Conservation (phyloP, 2,888 invertebrate species). For the Pristionchus entomophagus region DNA sequence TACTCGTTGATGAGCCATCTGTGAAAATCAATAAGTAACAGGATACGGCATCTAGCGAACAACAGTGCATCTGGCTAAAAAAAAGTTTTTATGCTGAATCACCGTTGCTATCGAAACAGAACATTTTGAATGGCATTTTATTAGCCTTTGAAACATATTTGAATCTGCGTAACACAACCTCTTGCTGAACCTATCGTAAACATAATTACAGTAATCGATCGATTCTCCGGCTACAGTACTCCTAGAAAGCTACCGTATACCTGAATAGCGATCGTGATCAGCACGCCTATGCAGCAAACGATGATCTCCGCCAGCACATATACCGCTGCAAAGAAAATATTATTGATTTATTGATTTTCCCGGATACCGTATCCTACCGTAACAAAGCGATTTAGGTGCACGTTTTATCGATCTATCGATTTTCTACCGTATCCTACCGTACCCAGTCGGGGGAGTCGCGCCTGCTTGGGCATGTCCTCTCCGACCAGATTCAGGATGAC, state of each 20-base stretch:
- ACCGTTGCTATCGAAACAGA: too few species aligned
- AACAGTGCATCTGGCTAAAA: too few species aligned
- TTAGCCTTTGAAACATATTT: too few species aligned
- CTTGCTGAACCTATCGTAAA: neutral
- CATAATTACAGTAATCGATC: neutral
- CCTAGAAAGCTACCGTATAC: too few species aligned
- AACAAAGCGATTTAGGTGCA: too few species aligned
- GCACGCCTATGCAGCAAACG: conserved; percentile 43
- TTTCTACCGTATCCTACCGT: neutral
- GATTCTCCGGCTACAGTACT: neutral
- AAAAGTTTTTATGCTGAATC: too few species aligned
- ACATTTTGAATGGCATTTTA: too few species aligned
- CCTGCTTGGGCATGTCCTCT: conserved; percentile 46
- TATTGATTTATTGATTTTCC: neutral
- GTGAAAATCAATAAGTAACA: neutral
- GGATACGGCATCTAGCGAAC: neutral
- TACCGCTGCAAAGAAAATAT: conserved; percentile 8
- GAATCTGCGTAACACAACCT: too few species aligned
- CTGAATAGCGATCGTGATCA: conserved; percentile 46
- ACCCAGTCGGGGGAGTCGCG: conserved; percentile 33
- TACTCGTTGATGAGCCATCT: conserved; percentile 48
- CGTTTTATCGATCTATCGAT: too few species aligned
- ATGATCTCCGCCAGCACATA: conserved; percentile 47
- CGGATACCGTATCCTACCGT: neutral
- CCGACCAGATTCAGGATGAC: conserved; percentile 47